These are phyloP conservation scores for Puma concolor DNA, from an alignment of 2,113 vertebrate genomes.

Conservation along the genomic window DNA sequence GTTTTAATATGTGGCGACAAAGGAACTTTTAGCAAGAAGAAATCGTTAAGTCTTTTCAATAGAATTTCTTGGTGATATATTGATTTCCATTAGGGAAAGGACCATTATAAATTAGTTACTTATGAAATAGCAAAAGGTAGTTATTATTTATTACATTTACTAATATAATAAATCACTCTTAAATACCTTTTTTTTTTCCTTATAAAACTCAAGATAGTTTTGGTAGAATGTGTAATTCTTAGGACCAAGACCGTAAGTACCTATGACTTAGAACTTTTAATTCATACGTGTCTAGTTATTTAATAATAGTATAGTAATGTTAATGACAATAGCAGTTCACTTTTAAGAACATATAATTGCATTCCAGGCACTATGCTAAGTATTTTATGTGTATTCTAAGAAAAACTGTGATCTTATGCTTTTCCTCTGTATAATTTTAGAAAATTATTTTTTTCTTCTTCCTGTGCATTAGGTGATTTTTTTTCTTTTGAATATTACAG, in stretches of 20 bases:
- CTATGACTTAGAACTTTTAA: background rate
- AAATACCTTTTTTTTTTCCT: background rate
- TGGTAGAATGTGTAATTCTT: background rate
- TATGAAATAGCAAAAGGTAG: background rate
- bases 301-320: background rate
- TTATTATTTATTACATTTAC: background rate
- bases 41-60: background rate
- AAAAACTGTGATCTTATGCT: constrained; percentile 1
- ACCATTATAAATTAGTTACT: background rate
- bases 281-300: background rate
- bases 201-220: background rate
- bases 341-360: background rate
- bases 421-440: background rate
- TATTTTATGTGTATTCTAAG: background rate
- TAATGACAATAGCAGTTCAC: background rate
- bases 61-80: background rate
- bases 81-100: background rate
- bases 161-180: background rate
- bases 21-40: background rate
- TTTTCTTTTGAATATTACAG: background rate
- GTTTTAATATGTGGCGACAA: constrained; percentile 19
- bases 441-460: background rate
- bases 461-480: background rate
- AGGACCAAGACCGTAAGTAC: background rate
- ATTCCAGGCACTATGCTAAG: background rate